Base-by-base conservation (phyloP, 2,113 vertebrate genomes). In the Caloenas nicobarica region DNA sequence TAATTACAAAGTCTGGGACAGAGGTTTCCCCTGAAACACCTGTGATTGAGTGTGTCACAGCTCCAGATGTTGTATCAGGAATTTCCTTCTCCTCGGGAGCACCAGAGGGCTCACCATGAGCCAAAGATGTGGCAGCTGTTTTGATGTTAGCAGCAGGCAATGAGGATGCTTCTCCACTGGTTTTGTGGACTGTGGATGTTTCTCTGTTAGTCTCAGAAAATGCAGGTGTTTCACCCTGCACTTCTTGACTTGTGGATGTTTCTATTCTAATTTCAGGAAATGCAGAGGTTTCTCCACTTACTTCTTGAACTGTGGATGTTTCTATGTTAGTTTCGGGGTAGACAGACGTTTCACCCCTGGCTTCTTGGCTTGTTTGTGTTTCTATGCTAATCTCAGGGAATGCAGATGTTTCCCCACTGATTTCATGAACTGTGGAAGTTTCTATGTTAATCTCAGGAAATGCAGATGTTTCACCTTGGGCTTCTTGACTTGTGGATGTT, bases 331-430 rank as follows among this genome's bases (percentile, higher is more conserved):
- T 83, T 3, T 90, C 73, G 2, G 86, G 92, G 40, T 72, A 87
- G 2, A 90, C 97, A 77, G 97, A 95, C 17, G 57, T 74, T 60
- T 98, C 96, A 46, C 96, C 96, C 8, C 88, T 97, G 36, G 93
- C 95, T 88, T 97, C 97, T 28, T 81, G 95, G 58, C 94, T 88
- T 62, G 89, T 77, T 7, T 97, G 84, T 66, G 96, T 94, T 86
- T 96, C 96, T 92, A 95, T 97, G 17, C 95, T 98, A 68, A 96
- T 88, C 61, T 98, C 97, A 18, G 93, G 95, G 40, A 81, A 82
- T 14, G 86, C 82, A 82, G 94, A 96, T 13, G 71, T 77, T 90
- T 96, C 95, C 13, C 81, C 87, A 31, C 78, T 82, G 44, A 66
- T 96, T 79, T 97, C 97, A 9, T 82, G 86, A 62, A 88, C 61